Percentiles rank a stretch among this genome's conserved stretches.
These are phyloP conservation scores for Lutraria lutraria DNA, from an alignment of 2,888 invertebrate species.

Conservation along the genomic window DNA sequence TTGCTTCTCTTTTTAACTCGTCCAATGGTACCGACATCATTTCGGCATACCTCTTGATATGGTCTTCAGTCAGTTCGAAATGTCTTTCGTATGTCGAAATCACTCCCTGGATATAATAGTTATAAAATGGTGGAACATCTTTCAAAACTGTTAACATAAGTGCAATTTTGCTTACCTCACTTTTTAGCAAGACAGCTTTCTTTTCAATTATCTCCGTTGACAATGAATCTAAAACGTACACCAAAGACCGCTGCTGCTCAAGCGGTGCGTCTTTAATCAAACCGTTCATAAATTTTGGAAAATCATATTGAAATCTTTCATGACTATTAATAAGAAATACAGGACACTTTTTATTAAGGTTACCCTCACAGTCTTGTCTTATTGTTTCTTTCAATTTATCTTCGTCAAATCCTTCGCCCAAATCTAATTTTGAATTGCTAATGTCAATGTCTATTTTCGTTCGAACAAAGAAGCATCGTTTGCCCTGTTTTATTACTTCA, in stretches of 20 bases:
- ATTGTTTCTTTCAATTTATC: not conserved
- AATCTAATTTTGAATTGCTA: not conserved
- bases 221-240: not conserved
- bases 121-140: not conserved
- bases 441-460: slow-evolving; percentile 48
- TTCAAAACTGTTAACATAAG: not conserved
- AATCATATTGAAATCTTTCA: not conserved
- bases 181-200: not conserved
- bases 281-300: not conserved
- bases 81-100: not conserved
- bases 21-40: not conserved
- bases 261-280: not conserved
- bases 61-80: not conserved
- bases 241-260: not conserved
- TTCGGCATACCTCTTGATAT: not conserved
- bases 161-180: not conserved
- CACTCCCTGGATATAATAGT: not conserved
- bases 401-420: not conserved
- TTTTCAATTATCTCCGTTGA: not conserved
- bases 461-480: slow-evolving; percentile 50
- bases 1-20: not conserved
- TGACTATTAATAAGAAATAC: not conserved
- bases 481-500: slow-evolving; percentile 29
- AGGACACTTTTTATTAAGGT: not conserved
- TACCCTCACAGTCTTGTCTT: not conserved